Conservation (phyloP, 64 coral and sea anemone species). For the Acropora yongei region DNA sequence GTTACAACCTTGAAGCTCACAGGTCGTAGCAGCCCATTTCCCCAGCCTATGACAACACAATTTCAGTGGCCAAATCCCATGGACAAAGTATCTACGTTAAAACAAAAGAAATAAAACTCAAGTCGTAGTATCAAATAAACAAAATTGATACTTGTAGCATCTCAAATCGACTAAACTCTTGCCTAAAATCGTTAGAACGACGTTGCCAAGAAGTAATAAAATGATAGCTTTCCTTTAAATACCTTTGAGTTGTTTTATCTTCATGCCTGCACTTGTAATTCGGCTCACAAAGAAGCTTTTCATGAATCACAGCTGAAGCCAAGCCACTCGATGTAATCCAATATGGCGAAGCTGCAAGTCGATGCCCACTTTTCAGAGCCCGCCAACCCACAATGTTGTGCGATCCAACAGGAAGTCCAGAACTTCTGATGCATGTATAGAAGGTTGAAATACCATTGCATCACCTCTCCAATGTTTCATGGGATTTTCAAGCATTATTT, state of each 20-base stretch:
- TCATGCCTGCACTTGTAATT: conserved; percentile 36
- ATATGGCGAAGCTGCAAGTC: conserved; percentile 51
- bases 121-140: conserved; percentile 51
- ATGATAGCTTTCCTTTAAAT: conserved; percentile 59
- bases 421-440: conserved; percentile 48
- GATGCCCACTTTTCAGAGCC: conserved; percentile 64
- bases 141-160: conserved; percentile 37
- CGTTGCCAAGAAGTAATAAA: conserved; percentile 30
- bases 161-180: conserved; percentile 29
- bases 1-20: conserved; percentile 58
- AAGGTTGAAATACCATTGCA: too few relatives aligned
- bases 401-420: conserved; percentile 42
- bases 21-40: conserved; percentile 70
- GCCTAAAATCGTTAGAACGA: conserved; percentile 33
- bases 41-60: conserved; percentile 65
- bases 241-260: conserved; percentile 56
- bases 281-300: conserved; percentile 32
- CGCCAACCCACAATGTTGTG: conserved; percentile 36
- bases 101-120: conserved; percentile 63
- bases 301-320: conserved; percentile 20
- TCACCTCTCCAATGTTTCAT: too few relatives aligned
- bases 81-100: conserved; percentile 57
- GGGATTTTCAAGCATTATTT: too few relatives aligned
- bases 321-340: conserved; percentile 57
- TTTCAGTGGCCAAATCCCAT: conserved; percentile 75